Evolutionary conservation across 2,888 invertebrate genomes (phyloP), one percentile per base, ranked within the genome.

Genomic region (Drosophila imparisetae): DNA sequence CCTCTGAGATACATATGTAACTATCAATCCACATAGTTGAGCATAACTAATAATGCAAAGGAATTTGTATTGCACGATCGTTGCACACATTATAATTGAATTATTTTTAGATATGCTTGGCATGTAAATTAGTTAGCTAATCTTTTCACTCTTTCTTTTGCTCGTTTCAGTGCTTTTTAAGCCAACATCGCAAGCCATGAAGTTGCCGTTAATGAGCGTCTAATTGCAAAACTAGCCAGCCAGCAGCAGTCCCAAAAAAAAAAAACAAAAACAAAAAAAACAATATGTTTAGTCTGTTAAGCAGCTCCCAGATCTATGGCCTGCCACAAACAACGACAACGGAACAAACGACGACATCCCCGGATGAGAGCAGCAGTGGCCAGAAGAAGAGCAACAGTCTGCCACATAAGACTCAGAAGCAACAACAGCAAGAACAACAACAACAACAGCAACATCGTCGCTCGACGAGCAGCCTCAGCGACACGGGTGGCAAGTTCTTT

Each of bases 261-360:
- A 40, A n/a, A n/a, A 21, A 40, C 10, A 40, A n/a, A 13, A 21
- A 1, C 13, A 15, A 45, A 10, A 24, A 45, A 45, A 60, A 62
- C 80, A 79, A 79, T 70, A 92, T 92, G 92, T 92, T 92, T 75
- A 90, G 92, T 77, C 88, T 92, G 77, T 83, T 92, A 18, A 91
- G 90, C 83, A 89, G 90, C 65, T 90, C 92, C 53, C 92, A 92
- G 82, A 91, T 92, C 77, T 92, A 92, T 90, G 92, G 91, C 83
- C 80, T 92, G 71, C 91, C 91, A 49, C 81, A 80, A 70, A 57
- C 80, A 72, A 80, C 82, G 42, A 15, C 72, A 50, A 10, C 62
- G 74, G 77, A 62, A 27, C 76, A 62, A 74, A 42, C 65, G 6
- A 57, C 57, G 6, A 57, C 57, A 71, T 48, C 58, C 21, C 53